Base-by-base conservation (phyloP, 1,140 invertebrate species). In the Sminthurinus signatus region DNA sequence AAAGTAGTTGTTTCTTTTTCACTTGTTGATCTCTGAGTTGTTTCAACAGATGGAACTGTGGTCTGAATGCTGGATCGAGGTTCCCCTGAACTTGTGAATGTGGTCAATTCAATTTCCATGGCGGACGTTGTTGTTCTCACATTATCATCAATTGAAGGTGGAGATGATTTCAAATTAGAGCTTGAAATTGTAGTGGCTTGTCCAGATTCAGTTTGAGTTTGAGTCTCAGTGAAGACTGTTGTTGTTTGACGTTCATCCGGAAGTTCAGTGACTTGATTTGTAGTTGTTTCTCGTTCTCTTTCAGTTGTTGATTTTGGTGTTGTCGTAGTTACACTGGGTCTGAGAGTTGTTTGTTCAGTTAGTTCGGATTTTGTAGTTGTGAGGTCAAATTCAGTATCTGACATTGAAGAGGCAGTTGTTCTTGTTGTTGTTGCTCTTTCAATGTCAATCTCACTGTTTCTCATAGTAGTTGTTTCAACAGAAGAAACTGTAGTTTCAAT, bases 231-330 rank as follows among this genome's bases (percentile, higher is more conserved):
- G n/a, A n/a, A n/a, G n/a, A n/a, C n/a, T n/a, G n/a, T n/a, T n/a
- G 48, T 44, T 2, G 39, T 36, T 21, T 39, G 8, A 39, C 36
- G 8, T 17, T 8, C 36, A 39, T 39, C 36, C 36, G 17, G 36
- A 10, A 39, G 17, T 8, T 42, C n/a, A 56, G 58, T 31, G 25
- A 27, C 29, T 4, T 8, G 15, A 51, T 46, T 58, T n/a, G 39
- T 27, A 46, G 48, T 36, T 44, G 60, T 39, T 14, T 29, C 63
- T 52, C 23, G 36, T 46, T 55, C 19, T 43, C 60, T 52, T 28
- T 21, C 19, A 28, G 44, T 50, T n/a, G 19, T 58, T 17, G 43
- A 19, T 54, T 25, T 8, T 10, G 36, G 36, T 39, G 8, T 17
- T 39, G 36, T 39, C n/a, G n/a, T n/a, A n/a, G n/a, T n/a, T n/a